A percentile compares a stretch with the other conserved stretches of the same genome.
Evolutionary conservation across 2,888 invertebrate species (phyloP).

Genomic region (Acrocera orbiculus): DNA sequence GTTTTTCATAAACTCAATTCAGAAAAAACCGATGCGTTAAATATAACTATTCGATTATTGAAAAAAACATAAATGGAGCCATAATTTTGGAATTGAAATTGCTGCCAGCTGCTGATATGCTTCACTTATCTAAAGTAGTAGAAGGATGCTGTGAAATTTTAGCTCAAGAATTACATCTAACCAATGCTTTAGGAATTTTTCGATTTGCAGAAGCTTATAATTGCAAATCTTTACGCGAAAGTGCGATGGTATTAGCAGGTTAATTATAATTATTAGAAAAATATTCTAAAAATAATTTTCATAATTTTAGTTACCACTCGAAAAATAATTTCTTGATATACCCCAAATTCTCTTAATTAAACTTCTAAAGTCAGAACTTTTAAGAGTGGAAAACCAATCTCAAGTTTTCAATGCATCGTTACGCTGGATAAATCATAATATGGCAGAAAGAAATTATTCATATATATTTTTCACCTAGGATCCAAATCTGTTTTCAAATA

Average conservation of each 20-base stretch:
- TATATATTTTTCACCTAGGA: no score
- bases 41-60: no score
- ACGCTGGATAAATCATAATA: slow-evolving; percentile 73
- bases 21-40: no score
- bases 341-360: slow-evolving; percentile 59
- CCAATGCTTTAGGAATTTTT: slow-evolving; percentile 78
- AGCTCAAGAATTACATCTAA: slow-evolving; percentile 64
- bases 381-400: slow-evolving; percentile 75
- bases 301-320: slow-evolving; percentile 23
- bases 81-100: no score
- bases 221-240: slow-evolving; percentile 56
- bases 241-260: no score
- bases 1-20: no score
- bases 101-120: slow-evolving; percentile 79
- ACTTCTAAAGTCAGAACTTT: slow-evolving; percentile 66
- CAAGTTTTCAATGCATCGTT: slow-evolving; percentile 78
- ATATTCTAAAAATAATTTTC: no score
- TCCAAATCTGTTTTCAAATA: slow-evolving; percentile 73
- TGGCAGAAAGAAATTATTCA: slow-evolving; percentile 53
- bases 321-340: slow-evolving; percentile 72
- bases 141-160: slow-evolving; percentile 71
- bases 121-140: slow-evolving; percentile 69
- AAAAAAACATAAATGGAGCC: no score
- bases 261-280: no score
- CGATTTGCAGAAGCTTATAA: slow-evolving; percentile 83